Percentiles rank a stretch among this genome's conserved stretches.
These are phyloP conservation scores for Mesitornis unicolor DNA, from an alignment of 2,113 vertebrate species.

Conservation along the genomic window DNA sequence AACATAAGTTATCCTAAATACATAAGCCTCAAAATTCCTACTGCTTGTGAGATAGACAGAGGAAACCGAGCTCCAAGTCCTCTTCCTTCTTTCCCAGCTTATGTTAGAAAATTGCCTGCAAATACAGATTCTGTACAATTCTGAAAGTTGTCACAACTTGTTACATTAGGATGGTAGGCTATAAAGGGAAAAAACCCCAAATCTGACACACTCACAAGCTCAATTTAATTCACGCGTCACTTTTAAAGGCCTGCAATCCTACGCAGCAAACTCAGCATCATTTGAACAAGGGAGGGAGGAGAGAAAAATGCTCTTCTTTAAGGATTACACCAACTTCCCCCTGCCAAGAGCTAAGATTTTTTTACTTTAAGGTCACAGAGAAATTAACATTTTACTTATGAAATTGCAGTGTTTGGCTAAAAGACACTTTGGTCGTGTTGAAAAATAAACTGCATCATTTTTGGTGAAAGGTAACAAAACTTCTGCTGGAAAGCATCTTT, in stretches of 20 bases:
- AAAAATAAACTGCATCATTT: neutral
- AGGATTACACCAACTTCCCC: neutral
- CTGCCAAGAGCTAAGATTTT: neutral
- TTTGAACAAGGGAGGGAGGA: neutral
- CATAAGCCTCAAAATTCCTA: neutral
- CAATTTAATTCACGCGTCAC: neutral
- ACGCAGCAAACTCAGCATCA: neutral
- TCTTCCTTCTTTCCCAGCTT: neutral
- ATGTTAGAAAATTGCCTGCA: neutral
- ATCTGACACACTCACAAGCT: neutral
- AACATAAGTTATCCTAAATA: neutral
- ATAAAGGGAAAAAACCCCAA: neutral
- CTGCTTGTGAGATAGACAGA: neutral
- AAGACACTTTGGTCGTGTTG: fast-evolving
- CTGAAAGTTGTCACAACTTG: neutral
- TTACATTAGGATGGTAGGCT: neutral
- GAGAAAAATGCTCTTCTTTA: neutral
- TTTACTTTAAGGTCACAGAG: neutral
- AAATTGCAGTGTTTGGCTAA: neutral
- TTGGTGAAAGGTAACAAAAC: neutral
- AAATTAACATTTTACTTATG: neutral
- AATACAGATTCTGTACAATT: neutral
- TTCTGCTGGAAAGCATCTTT: neutral
- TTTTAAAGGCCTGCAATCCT: neutral
- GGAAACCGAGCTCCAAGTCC: neutral